Base-by-base conservation (phyloP, 2,888 invertebrate genomes). In the Mystacides longicornis region DNA sequence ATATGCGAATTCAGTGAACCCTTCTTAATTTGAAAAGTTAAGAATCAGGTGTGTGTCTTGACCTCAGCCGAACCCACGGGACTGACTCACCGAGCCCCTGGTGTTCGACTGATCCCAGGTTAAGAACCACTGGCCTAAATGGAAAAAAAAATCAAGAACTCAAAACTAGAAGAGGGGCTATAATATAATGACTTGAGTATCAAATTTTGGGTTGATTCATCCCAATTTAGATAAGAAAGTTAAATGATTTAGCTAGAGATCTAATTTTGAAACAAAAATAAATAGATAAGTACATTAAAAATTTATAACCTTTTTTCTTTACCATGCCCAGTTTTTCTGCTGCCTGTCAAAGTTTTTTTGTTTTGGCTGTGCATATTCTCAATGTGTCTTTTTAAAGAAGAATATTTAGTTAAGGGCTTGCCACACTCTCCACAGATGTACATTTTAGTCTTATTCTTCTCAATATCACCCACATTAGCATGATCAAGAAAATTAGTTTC, bases 401-500 rank as follows among this genome's bases (percentile, higher is more conserved):
- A 3, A 2, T 23, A 2, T 2, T n/a, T 48, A 22, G n/a, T 48
- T 5, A 48, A n/a, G 4, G 23, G 48, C 16, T 48, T 48, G 16
- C 21, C 23, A 21, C 48, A 48, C 23, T 20, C 16, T 2, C 11
- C 16, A 23, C 48, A 48, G 4, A n/a, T 18, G 21, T 23, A n/a
- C 42, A 37, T 23, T 7, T 48, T 22, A 2, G 18, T 18, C 23
- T 31, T 42, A 27, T 7, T 19, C 16, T 5, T 2, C 20, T 47
- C 19, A 22, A 23, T 59, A 23, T 47, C 61, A 20, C 49, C 64
- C 61, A 18, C 18, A 16, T 14, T 9, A 18, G 16, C 14, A 43
- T 43, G 4, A 4, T 43, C 43, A 43, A 14, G 9, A 43, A 5
- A 5, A 5, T 43, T 16, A 21, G 18, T 16, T 20, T 19, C 20